Base-by-base conservation (phyloP, 1,140 invertebrate genomes). In the Agrypnia vestita region DNA sequence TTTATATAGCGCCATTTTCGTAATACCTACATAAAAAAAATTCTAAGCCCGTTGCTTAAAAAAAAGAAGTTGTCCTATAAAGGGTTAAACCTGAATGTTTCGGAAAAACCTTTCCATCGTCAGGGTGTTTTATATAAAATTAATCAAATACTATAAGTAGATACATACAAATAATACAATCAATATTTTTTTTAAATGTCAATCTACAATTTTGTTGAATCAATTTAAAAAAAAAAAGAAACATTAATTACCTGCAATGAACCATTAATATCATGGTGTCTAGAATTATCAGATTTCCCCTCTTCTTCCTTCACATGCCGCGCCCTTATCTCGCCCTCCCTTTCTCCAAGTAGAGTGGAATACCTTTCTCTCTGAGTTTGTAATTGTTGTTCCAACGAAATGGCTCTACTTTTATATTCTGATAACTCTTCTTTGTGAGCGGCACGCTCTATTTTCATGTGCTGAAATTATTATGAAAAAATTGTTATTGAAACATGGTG, bases 311-410 rank as follows among this genome's bases (percentile, higher is more conserved):
- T 76, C 51, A 89, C 81, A 85, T 85, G 86, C 80, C 88, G 85
- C 0, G 92, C 90, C 59, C 92, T 88, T 53, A 97, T 93, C 85
- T 96, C 95, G 81, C 93, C 91, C 84, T 97, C 95, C 72, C 96
- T 96, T 84, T 97, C 96, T 43, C 94, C 92, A 7, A 97, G 86
- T 8, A 97, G 86, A 1, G 91, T 91, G 8, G 96, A 88, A 13
- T 95, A 96, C 69, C 95, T 87, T 72, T 96, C 94, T 15, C 96
- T 87, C 84, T 97, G 96, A 74, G 94, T 93, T 56, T 93, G 90
- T n/a, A 96, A 86, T 84, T 96, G 93, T 64, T 93, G 92, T 84
- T 97, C 95, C 21, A 96, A 84, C 51, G 91, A 83, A 90, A 90
- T 86, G 87, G 93, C 85, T 80, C 90, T 84, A 69, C 83, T 89